Evolutionary conservation across 2,113 vertebrate species (phyloP).

Genomic region (Empidonax alnorum): DNA sequence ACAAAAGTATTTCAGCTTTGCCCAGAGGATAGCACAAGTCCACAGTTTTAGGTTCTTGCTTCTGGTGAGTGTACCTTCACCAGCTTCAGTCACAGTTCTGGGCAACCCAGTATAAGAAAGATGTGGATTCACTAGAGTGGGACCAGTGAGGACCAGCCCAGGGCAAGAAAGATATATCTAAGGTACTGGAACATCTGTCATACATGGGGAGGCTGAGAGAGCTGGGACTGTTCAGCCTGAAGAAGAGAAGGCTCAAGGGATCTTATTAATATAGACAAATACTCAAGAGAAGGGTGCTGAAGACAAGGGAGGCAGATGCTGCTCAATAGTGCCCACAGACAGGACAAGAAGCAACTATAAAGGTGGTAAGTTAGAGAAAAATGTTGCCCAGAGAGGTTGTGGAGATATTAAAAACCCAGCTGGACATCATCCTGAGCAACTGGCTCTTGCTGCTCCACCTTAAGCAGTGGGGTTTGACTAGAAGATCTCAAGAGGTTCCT

Average conservation of each 20-base stretch:
- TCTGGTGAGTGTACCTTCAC: not conserved
- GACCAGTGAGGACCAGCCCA: not conserved
- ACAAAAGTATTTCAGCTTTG: not conserved
- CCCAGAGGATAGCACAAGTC: not conserved
- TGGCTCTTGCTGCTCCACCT: not conserved
- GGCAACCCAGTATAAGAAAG: not conserved
- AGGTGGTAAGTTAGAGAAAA: not conserved
- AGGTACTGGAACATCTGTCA: not conserved
- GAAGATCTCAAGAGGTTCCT: not conserved
- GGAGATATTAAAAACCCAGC: not conserved
- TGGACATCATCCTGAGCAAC: not conserved
- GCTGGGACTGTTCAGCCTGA: not conserved
- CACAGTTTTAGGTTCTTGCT: not conserved
- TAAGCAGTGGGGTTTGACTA: not conserved
- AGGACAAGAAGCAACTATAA: not conserved
- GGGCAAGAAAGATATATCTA: not conserved
- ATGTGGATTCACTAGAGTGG: not conserved
- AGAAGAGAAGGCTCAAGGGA: not conserved
- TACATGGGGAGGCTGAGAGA: not conserved
- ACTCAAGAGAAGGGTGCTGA: fast-evolving
- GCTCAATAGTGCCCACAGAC: not conserved
- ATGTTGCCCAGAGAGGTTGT: not conserved
- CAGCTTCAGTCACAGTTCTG: not conserved
- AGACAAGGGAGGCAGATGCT: not conserved
- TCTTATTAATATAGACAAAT: not conserved